Base-by-base conservation (phyloP, 1,140 invertebrate genomes). In the Galendromus occidentalis region DNA sequence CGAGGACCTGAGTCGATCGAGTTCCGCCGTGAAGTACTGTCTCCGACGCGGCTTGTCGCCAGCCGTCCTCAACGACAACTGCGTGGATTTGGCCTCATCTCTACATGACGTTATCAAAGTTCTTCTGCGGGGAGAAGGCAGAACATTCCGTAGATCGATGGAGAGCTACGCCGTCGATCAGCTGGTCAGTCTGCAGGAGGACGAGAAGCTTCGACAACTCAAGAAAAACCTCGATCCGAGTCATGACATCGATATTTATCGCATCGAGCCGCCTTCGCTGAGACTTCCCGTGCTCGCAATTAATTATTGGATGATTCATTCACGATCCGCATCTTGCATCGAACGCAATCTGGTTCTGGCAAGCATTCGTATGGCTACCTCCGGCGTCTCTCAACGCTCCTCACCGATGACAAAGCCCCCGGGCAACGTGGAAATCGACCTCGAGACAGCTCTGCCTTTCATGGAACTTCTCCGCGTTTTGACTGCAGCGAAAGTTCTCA, bases 61-160 rank as follows among this genome's bases (percentile, higher is more conserved):
- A 4, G 51, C 51, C 14, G 22, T 59, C 12, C 51, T 59, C 51
- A 59, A 59, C 51, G 51, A 59, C 51, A 59, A 59, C 51, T 59
- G 51, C 22, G 51, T 59, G 2, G 51, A 59, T 33, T 25, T 59
- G 25, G 51, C 51, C 2, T 33, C 51, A 59, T 59, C 51, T 17
- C 20, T 59, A 22, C 51, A 59, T 25, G 51, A 59, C 9, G 51
- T 59, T 5, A 59, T 59, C 22, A 59, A 59, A 9, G 14, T 33
- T 17, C 22, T 59, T 14, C 51, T 59, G 2, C 51, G 51, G 1
- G 51, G 51, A 25, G 51, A 59, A 59, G 33, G 51, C 51, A 25
- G 51, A 25, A 59, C 51, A 14, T 59, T 59, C 22, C 51, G 51
- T 2, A 25, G 51, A 14, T 59, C 51, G 14, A 59, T 59, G 51